A percentile compares a stretch with the other conserved stretches of the same genome.
phyloP scores from a whole-genome alignment of 2,113 vertebrate species.

The Odontophorus gujanensis region DNA sequence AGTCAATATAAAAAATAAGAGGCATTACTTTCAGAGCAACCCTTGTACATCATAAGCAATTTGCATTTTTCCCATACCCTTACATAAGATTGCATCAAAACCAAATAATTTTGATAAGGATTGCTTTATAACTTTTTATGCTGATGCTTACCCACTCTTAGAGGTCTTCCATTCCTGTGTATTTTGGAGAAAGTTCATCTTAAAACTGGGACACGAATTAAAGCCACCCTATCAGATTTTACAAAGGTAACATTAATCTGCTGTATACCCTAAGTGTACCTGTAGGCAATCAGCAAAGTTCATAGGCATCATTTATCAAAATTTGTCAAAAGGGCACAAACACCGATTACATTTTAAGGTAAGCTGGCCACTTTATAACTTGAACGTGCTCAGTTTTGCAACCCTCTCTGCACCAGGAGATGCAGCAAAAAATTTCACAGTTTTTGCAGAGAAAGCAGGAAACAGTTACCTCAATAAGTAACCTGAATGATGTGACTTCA shows the following conservation, averaged over 20 bases:
- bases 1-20: neutral
- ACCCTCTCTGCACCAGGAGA: neutral
- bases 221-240: neutral
- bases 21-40: neutral
- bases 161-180: neutral
- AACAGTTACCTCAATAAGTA: neutral
- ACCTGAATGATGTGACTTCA: accelerated
- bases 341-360: neutral
- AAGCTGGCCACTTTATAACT: conserved; percentile 34
- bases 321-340: conserved; percentile 16
- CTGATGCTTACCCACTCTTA: neutral
- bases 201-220: neutral
- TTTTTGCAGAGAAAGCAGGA: neutral
- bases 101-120: neutral
- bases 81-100: neutral
- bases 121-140: neutral
- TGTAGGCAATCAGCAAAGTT: neutral
- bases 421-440: neutral
- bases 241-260: neutral
- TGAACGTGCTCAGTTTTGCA: neutral
- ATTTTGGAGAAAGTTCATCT: neutral
- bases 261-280: neutral
- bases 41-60: neutral
- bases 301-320: neutral
- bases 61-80: neutral